Conservation (phyloP, 2,113 vertebrate species). For the Ifrita kowaldi region DNA sequence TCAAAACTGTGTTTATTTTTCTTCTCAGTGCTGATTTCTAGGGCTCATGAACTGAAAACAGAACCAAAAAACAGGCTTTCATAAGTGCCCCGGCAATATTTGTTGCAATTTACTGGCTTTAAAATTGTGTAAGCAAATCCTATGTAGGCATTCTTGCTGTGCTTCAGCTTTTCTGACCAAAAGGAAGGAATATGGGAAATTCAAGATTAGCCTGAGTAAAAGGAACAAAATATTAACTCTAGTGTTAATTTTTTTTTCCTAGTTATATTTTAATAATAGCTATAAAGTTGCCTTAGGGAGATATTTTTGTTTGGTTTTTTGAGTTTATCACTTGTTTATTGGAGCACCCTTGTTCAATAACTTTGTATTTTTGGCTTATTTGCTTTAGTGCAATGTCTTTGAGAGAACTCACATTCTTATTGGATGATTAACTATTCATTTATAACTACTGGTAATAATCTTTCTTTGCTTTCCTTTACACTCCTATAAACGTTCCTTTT, state of each 20-base stretch:
- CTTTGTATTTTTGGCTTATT: background rate
- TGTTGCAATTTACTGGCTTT: background rate
- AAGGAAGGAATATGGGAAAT: background rate
- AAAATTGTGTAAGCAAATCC: background rate
- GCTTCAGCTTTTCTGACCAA: background rate
- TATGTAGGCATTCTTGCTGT: background rate
- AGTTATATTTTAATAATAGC: background rate
- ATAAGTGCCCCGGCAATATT: background rate
- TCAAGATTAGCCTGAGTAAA: background rate
- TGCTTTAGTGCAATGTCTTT: background rate
- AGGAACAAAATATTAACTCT: background rate
- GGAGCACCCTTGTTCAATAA: background rate
- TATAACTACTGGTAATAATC: conserved; percentile 42
- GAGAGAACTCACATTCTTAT: conserved; percentile 9
- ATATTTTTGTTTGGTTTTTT: background rate
- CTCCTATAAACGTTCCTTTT: conserved; percentile 68
- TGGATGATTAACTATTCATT: conserved; percentile 46
- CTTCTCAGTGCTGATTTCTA: background rate
- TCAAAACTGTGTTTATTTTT: conserved; percentile 26
- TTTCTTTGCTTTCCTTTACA: conserved; percentile 63
- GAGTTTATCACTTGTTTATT: background rate
- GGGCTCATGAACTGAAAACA: background rate
- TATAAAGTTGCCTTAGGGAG: background rate
- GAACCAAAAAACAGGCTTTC: background rate
- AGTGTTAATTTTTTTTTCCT: background rate